These are phyloP conservation scores for Okapia johnstoni DNA, from an alignment of 2,113 vertebrate species.

Conservation along the genomic window DNA sequence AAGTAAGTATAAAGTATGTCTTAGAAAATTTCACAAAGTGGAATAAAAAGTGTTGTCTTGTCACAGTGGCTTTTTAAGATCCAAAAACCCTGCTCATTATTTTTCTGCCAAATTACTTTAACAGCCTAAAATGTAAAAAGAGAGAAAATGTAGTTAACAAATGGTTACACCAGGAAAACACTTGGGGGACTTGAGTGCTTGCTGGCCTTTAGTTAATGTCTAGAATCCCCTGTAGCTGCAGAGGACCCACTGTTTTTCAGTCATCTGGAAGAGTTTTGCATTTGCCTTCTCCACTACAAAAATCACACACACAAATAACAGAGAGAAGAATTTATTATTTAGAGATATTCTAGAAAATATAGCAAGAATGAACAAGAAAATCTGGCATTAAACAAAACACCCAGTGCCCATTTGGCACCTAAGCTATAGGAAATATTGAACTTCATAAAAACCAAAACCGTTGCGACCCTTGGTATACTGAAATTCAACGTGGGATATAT, in stretches of 20 bases:
- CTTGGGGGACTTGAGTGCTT: conserved; percentile 92
- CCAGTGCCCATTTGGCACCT: conserved; percentile 86
- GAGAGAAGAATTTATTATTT: conserved; percentile 98
- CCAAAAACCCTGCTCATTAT: conserved; percentile 86
- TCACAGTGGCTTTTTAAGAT: conserved; percentile 82
- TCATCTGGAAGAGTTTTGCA: conserved; percentile 99
- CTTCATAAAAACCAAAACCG: conserved; percentile 70
- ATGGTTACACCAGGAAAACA: conserved; percentile 94
- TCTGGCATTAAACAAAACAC: conserved; percentile 82
- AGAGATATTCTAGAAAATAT: conserved; percentile 90
- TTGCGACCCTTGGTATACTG: conserved; percentile 86
- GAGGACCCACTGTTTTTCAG: conserved; percentile 97
- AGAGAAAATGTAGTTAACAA: conserved; percentile 90
- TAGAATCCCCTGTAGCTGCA: conserved; percentile 98
- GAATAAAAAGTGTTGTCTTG: conserved; percentile 83
- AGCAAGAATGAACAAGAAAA: conserved; percentile 87
- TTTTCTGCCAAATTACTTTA: conserved; percentile 85
- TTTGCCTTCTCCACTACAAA: conserved; percentile 99
- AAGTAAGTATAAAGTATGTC: conserved; percentile 78
- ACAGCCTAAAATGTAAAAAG: conserved; percentile 91
- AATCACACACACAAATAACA: conserved; percentile 99
- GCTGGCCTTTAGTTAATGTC: conserved; percentile 96
- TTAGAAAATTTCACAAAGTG: conserved; percentile 82
- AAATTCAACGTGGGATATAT: conserved; percentile 47
- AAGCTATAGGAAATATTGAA: conserved; percentile 78